Percentiles rank a stretch among this genome's conserved stretches.
Conservation (phyloP, 2,113 vertebrate genomes). For the Coracopsis vasa region DNA sequence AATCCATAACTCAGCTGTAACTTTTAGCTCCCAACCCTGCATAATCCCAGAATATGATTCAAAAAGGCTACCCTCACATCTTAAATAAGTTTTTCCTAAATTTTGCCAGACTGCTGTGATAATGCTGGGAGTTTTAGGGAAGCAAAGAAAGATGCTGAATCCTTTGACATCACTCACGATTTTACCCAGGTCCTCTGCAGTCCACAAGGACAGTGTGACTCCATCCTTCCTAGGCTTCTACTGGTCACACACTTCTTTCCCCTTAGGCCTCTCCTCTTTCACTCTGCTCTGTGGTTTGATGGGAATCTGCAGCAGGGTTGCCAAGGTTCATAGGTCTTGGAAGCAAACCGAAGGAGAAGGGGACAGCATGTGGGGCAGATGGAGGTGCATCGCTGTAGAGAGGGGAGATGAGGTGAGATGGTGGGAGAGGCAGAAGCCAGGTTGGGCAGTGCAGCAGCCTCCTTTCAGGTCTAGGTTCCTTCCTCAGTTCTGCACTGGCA, state of each 20-base stretch:
- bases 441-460: neutral
- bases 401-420: neutral
- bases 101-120: neutral
- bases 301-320: neutral
- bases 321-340: fast-evolving
- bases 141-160: neutral
- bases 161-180: neutral
- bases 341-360: neutral
- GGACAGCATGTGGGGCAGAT: fast-evolving
- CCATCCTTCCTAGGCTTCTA: neutral
- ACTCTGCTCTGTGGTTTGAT: neutral
- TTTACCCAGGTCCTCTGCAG: neutral
- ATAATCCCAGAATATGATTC: neutral
- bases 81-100: neutral
- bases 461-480: neutral
- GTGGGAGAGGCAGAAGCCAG: neutral
- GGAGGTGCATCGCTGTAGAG: fast-evolving
- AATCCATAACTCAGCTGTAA: conserved; percentile 9
- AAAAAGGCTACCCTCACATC: neutral
- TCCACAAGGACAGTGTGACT: neutral
- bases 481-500: neutral
- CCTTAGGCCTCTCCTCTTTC: neutral
- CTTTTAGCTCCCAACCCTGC: neutral
- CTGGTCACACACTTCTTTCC: neutral
- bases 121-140: neutral